A percentile compares a stretch with the other conserved stretches of the same genome.
These are phyloP conservation scores for Nothobranchius kuhntae DNA, from an alignment of 2,113 vertebrate genomes.

Conservation along the genomic window DNA sequence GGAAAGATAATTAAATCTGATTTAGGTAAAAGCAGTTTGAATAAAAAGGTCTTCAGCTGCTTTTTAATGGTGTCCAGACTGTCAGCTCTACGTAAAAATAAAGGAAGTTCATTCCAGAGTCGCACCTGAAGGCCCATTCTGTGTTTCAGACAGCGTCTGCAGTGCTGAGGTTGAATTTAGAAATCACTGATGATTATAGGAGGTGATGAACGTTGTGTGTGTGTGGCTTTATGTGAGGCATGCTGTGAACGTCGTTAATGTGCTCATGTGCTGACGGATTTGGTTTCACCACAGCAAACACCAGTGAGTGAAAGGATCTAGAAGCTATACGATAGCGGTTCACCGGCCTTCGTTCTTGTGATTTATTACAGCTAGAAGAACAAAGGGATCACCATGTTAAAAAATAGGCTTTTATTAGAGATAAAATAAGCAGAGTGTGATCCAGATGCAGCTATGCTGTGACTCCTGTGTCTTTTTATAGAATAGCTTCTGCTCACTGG, in stretches of 20 bases:
- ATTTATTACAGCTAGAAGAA: not conserved
- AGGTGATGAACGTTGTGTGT: not conserved
- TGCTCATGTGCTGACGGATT: slow-evolving; percentile 24
- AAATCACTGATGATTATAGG: slow-evolving; percentile 14
- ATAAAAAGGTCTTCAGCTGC: too few species aligned
- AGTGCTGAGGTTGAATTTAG: slow-evolving; percentile 16
- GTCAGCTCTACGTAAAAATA: too few species aligned
- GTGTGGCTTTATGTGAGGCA: slow-evolving; percentile 16
- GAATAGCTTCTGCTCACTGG: slow-evolving; percentile 1
- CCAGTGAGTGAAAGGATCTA: slow-evolving; percentile 5
- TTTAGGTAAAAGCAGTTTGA: too few species aligned
- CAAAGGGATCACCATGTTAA: slow-evolving; percentile 10
- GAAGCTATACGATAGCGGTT: not conserved
- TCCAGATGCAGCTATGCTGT: slow-evolving; percentile 5
- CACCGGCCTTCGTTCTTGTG: not conserved
- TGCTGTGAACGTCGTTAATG: slow-evolving; percentile 16
- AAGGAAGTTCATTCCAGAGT: not conserved
- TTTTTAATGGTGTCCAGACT: too few species aligned
- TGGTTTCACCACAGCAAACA: slow-evolving; percentile 2
- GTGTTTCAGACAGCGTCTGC: too few species aligned
- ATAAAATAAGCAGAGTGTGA: slow-evolving; percentile 22
- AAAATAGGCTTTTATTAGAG: slow-evolving; percentile 28
- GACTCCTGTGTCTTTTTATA: slow-evolving; percentile 1
- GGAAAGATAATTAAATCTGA: too few species aligned
- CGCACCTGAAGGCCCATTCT: not conserved